Base-by-base conservation (phyloP, 2,113 vertebrate genomes). In the Himantopus leucocephalus region DNA sequence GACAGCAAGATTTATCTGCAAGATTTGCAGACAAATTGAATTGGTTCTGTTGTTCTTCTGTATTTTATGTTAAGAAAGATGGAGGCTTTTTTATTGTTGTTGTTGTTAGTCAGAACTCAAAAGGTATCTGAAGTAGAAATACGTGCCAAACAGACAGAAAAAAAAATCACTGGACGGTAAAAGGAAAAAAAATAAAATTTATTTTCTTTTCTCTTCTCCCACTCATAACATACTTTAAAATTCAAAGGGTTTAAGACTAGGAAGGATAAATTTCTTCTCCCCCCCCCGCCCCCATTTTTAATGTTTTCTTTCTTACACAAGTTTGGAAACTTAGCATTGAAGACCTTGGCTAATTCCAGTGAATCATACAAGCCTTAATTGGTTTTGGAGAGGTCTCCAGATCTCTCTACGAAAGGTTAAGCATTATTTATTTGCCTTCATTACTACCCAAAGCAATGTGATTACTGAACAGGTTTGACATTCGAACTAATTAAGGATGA, bases 351-450 rank as follows among this genome's bases (percentile, higher is more conserved):
- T 91, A 72, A 88, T 89, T 89, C 60, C 50, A 39, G 52, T 15
- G 11, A 90, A 81, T 81, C 50, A 62, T 11, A 37, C 27, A 60
- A 87, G 29, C 30, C 24, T 74, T 85, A 90, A 94, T 86, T 81
- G 50, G 58, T 60, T 95, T 88, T 83, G 23, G 66, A 90, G 88
- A 50, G 83, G 48, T 84, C 73, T 77, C 56, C 63, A 70, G 21
- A 53, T 84, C 55, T 84, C 53, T 79, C 35, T 64, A 63, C 85
- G 72, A 88, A 96, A 97, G 70, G 59, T 95, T 94, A 92, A 86
- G 50, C 20, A 32, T 75, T 91, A 85, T 96, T 95, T 91, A 82
- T 96, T 96, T 96, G 74, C 85, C 48, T 85, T 79, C 55, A 52
- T 94, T 95, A 72, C 53, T 88, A 88, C 39, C 72, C 39, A 77